Base-by-base conservation (phyloP, 2,113 vertebrate genomes). In the Salvator merianae region DNA sequence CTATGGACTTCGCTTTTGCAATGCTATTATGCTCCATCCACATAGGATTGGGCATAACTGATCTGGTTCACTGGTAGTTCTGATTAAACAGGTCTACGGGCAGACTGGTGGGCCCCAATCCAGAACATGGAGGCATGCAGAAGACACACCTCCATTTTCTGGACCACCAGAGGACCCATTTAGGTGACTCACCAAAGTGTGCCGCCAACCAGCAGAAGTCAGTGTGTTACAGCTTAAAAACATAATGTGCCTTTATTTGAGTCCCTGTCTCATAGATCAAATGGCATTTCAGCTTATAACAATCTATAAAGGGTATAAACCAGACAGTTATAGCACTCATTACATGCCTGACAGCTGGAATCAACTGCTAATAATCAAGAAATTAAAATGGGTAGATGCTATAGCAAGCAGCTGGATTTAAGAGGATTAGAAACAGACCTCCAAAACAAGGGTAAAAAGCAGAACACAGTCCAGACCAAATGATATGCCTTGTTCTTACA, bases 261-360 rank as follows among this genome's bases (percentile, higher is more conserved):
- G 5, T 47, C 28, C 10, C 14, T 53, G 18, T 14, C 34, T 76
- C 71, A n/a, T 36, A 22, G 3, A 26, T 28, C 6, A 20, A 24
- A 59, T 38, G 22, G 38, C 3, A 53, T 14, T 24, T 38, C 63
- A 40, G 2, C 82, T 77, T 76, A 87, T 76, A 91, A 89, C 82
- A 83, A 90, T 91, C 92, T 92, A 91, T 87, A 91, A 90, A 89
- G 83, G 79, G 84, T 84, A 66, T 50, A 9, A 34, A 43, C 77
- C 55, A 74, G 66, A 78, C n/a, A 59, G 53, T 7, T 47, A 72
- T n/a, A 28, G 71, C n/a, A 73, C 30, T 71, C 24, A 30, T 38
- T 59, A 70, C 71, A 71, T 47, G 75, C 43, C 30, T n/a, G n/a
- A 79, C 62, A 26, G 30, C 5, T 5, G 7, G 38, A 47, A 7